Conservation (phyloP, 2,888 invertebrate species). For the Athalia cordata region DNA sequence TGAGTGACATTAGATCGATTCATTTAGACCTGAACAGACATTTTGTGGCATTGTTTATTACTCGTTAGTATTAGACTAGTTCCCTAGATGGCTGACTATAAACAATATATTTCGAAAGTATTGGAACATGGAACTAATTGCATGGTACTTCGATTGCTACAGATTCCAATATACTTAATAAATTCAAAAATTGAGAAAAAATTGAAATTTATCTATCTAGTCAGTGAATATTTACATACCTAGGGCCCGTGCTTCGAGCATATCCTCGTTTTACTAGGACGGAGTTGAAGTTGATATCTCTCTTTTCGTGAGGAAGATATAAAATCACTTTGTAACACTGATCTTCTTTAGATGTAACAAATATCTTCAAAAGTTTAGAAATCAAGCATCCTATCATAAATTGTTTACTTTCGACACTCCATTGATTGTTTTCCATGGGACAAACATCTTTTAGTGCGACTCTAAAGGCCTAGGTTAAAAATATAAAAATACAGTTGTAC, state of each 20-base stretch:
- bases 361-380: conserved; percentile 70
- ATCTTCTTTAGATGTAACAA: conserved; percentile 64
- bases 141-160: no score
- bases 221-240: conserved; percentile 67
- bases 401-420: conserved; percentile 68
- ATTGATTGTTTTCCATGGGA: conserved; percentile 65
- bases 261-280: conserved; percentile 74
- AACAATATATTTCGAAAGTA: no score
- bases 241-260: conserved; percentile 75
- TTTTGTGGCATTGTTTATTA: no score
- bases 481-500: conserved; percentile 39
- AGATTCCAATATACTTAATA: not conserved
- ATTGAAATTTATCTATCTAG: not conserved
- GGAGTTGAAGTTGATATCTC: conserved; percentile 75
- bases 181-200: not conserved
- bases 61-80: no score
- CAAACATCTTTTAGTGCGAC: conserved; percentile 67
- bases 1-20: not conserved
- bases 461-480: conserved; percentile 60
- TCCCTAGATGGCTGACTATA: no score
- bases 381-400: conserved; percentile 69
- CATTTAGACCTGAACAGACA: no score
- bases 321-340: conserved; percentile 57
- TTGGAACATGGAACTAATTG: no score
- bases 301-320: conserved; percentile 56